phyloP scores from a whole-genome alignment of 2,113 vertebrate genomes.

The Origma solitaria region DNA sequence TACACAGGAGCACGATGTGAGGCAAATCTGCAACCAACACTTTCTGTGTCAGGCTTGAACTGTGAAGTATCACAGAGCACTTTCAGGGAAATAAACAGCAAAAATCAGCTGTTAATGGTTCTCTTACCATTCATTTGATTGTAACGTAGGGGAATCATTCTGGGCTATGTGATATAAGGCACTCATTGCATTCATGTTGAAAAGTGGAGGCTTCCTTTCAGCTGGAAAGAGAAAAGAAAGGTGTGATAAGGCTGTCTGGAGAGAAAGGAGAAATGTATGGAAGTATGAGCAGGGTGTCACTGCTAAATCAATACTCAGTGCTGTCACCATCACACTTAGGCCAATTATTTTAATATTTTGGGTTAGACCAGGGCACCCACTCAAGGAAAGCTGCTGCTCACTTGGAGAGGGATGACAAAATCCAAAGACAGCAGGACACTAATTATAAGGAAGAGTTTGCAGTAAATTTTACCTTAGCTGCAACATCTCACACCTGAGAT shows the following conservation, averaged over 20 bases:
- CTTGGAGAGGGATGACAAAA: not conserved
- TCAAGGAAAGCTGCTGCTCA: constrained; percentile 10
- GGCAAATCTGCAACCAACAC: not conserved
- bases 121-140: constrained; percentile 96
- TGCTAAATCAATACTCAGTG: constrained; percentile 18
- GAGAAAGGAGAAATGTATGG: constrained; percentile 10
- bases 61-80: not conserved
- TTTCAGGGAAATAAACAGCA: not conserved
- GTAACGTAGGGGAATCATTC: constrained; percentile 95
- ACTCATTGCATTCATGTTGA: constrained; percentile 99
- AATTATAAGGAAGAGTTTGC: not conserved
- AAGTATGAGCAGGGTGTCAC: not conserved
- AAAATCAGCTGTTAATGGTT: not conserved
- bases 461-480: not conserved
- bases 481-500: not conserved
- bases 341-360: constrained; percentile 48
- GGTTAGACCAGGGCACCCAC: constrained; percentile 11
- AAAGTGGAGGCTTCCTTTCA: constrained; percentile 97
- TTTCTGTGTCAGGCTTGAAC: not conserved
- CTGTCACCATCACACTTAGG: not conserved
- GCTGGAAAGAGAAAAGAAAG: constrained; percentile 74
- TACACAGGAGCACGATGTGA: not conserved
- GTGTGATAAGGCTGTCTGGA: constrained; percentile 7
- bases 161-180: constrained; percentile 99
- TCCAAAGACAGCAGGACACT: not conserved